These are phyloP conservation scores for Tenualosa ilisha DNA, from an alignment of 2,797 vertebrate species.

Conservation along the genomic window DNA sequence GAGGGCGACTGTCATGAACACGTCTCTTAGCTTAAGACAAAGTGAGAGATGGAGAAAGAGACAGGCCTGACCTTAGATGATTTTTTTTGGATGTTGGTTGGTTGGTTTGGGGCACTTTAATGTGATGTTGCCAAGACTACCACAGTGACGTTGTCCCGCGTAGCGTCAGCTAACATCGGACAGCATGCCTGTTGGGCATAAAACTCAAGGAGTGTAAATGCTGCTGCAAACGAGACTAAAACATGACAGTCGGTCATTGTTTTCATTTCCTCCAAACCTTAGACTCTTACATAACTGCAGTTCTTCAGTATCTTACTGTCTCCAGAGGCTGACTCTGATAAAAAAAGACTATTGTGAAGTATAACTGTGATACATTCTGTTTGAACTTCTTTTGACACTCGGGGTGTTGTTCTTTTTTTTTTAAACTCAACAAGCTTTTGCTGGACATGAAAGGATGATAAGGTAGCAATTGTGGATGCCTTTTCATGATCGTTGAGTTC, in stretches of 20 bases:
- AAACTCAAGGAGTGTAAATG: not conserved
- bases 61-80: not conserved
- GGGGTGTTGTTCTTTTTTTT: not conserved
- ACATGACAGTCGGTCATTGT: not conserved
- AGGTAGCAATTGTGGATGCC: conserved; percentile 5
- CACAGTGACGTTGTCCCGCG: not conserved
- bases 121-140: not conserved
- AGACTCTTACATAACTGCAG: not conserved
- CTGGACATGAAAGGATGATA: not conserved
- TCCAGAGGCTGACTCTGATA: not conserved
- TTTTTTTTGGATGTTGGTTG: not conserved
- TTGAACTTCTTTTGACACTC: not conserved
- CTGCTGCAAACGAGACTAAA: not conserved
- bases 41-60: not conserved
- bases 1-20: not conserved
- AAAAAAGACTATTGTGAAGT: not conserved
- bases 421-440: too few species aligned
- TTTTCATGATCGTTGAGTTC: conserved; percentile 32
- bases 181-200: not conserved
- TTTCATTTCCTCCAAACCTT: not conserved
- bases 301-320: not conserved
- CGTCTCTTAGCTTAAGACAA: not conserved
- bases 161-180: not conserved
- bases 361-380: not conserved
- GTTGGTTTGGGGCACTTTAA: not conserved